Conservation (phyloP, 2,797 vertebrate species). For the Lacerta agilis region DNA sequence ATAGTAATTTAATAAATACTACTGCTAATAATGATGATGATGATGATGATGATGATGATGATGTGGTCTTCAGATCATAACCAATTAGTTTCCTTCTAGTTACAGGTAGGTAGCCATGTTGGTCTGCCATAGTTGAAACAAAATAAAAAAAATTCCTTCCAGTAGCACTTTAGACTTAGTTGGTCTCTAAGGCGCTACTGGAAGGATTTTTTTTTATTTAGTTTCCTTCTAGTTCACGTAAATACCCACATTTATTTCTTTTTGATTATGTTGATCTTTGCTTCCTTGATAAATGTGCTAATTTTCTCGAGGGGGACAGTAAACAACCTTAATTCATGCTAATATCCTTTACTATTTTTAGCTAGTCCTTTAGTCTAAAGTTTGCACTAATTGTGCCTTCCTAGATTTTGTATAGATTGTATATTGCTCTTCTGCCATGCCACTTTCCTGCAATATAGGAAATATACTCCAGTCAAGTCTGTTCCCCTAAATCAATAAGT, state of each 20-base stretch:
- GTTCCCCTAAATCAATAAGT: constrained; percentile 2
- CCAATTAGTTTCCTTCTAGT: neutral
- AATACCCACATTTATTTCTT: neutral
- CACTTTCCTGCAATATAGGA: neutral
- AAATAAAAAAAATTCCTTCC: too few relatives aligned
- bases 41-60: too few relatives aligned
- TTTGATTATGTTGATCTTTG: neutral
- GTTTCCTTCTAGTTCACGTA: neutral
- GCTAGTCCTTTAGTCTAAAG: neutral
- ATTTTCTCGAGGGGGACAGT: neutral
- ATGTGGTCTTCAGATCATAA: neutral
- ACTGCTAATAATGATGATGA: too few relatives aligned
- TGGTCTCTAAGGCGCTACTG: too few relatives aligned
- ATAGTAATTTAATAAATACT: too few relatives aligned
- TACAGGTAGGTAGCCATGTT: neutral
- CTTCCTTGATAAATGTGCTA: neutral
- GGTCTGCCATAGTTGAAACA: too few relatives aligned
- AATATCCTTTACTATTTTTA: neutral
- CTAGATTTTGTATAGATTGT: constrained; percentile 4
- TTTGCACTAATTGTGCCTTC: neutral
- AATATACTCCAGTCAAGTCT: neutral
- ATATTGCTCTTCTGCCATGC: neutral
- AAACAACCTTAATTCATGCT: neutral
- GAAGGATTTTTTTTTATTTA: neutral
- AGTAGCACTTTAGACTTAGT: too few relatives aligned